Base-by-base conservation (phyloP, 2,113 vertebrate genomes). In the Syngnathoides biaculeatus region DNA sequence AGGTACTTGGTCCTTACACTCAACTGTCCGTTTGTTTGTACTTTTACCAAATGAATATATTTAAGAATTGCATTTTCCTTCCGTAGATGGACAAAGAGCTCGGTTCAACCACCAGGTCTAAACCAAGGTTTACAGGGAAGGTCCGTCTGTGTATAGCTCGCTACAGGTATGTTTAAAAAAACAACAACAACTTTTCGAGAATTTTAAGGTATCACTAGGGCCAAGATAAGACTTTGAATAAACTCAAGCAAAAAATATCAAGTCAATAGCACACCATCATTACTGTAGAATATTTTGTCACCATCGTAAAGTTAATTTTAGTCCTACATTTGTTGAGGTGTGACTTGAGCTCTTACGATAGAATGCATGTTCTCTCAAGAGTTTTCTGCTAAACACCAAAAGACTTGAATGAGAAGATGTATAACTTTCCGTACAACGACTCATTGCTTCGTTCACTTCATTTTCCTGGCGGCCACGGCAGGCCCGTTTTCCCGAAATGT, bases 61-160 rank as follows among this genome's bases (percentile, higher is more conserved):
- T 4, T 22, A 53, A 53, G 22, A 24, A 24, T 10, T 59, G 56
- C 8, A 59, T 38, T 40, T 42, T 42, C 26, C 8, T 47, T 60
- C 27, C 79, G 1, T 69, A 99, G 97, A 98, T 99, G 97, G 96
- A 98, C 83, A 93, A 95, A 93, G 94, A 96, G 84, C 89, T 87
- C 67, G 90, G 91, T 77, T 93, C 93, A 68, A 94, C 88, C 72
- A 92, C 94, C 81, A 87, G 90, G 71, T 91, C 94, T 75, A 98
- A 94, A 90, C 93, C 92, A 68, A 95, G 93, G 85, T 96, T 94
- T 87, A 94, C 95, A 48, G 95, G 95, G 75, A 98, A 96, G 79
- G 95, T 97, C 71, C 95, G 95, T 75, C 92, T 98, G 87, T 98
- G 96, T 73, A 93, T 98, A 6, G 97, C 97, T 69, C 95, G 97